Percentiles rank a stretch among this genome's conserved stretches.
These are phyloP conservation scores for Rhynchonycteris naso DNA, from an alignment of 2,797 vertebrate species.

Conservation along the genomic window DNA sequence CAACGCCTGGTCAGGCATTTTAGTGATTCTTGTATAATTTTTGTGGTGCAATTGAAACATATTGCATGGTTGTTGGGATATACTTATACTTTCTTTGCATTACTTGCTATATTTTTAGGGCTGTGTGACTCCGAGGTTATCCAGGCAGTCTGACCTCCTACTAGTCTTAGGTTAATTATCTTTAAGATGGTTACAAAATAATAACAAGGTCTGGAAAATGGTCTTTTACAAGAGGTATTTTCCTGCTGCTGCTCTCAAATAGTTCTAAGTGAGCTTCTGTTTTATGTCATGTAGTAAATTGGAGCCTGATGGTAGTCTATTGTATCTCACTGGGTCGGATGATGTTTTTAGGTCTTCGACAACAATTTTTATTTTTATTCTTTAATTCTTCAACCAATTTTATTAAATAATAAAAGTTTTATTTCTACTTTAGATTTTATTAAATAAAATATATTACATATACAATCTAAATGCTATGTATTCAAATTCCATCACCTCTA, in stretches of 20 bases:
- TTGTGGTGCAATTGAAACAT: neutral
- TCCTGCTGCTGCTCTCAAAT: neutral
- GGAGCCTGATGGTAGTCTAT: neutral
- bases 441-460: neutral
- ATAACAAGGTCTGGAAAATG: neutral
- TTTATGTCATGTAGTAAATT: neutral
- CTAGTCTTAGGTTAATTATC: neutral
- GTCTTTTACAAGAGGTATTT: neutral
- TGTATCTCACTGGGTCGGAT: neutral
- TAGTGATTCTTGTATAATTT: neutral
- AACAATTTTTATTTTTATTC: no score
- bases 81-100: neutral
- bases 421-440: neutral
- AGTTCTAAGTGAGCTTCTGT: neutral
- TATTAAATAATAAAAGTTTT: slow-evolving; percentile 26
- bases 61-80: neutral
- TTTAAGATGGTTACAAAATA: neutral
- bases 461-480: neutral
- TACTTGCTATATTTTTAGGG: neutral
- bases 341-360: neutral
- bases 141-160: neutral
- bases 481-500: neutral
- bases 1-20: no score
- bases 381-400: neutral
- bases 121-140: neutral